A percentile compares a stretch with the other conserved stretches of the same genome.
Conservation (phyloP, 2,113 vertebrate genomes). For the Pomatorhinus ruficollis region DNA sequence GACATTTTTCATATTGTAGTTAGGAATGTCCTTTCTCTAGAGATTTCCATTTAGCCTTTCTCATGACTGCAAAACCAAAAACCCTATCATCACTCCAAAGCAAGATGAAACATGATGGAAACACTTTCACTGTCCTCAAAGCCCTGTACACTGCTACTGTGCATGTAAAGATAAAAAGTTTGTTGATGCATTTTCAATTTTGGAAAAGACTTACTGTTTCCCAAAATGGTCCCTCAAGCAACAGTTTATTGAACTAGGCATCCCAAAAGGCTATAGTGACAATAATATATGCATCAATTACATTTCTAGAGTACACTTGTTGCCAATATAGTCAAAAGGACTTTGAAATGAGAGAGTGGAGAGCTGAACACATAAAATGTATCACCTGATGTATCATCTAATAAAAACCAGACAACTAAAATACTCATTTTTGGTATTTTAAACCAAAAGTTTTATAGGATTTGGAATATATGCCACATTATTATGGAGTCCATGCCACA, state of each 20-base stretch:
- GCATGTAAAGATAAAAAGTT: neutral
- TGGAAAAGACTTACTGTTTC: neutral
- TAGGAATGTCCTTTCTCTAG: neutral
- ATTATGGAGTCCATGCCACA: neutral
- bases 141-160: neutral
- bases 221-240: neutral
- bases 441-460: neutral
- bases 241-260: neutral
- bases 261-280: neutral
- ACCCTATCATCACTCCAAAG: neutral
- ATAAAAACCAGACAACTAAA: neutral
- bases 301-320: neutral
- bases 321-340: neutral
- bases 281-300: neutral
- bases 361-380: neutral
- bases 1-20: neutral
- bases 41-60: neutral
- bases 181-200: neutral
- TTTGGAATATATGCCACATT: neutral
- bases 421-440: neutral
- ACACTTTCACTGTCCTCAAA: neutral
- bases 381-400: neutral
- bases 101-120: neutral
- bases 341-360: neutral
- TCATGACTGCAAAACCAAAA: neutral